phyloP scores from a whole-genome alignment of 1,140 invertebrate genomes.

The Achatina immaculata region DNA sequence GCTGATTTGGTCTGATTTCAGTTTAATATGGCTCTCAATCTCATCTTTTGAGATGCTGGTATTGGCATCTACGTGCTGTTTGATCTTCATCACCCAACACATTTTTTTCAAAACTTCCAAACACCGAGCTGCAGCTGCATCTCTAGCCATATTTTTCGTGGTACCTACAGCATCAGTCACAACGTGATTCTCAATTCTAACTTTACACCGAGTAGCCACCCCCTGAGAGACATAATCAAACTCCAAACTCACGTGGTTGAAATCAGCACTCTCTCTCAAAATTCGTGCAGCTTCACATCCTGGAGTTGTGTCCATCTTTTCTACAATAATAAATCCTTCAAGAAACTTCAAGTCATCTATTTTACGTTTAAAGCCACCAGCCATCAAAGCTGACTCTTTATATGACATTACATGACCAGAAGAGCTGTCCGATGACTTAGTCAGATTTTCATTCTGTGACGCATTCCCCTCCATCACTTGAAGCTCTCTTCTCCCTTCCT shows the following conservation, averaged over 20 bases:
- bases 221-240: slow-evolving; percentile 47
- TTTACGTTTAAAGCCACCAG: not conserved
- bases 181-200: slow-evolving; percentile 49
- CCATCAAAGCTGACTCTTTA: slow-evolving; percentile 38
- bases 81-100: slow-evolving; percentile 73
- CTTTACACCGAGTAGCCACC: slow-evolving; percentile 41
- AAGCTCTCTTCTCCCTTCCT: not conserved
- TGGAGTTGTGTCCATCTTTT: slow-evolving; percentile 28
- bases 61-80: slow-evolving; percentile 72
- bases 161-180: slow-evolving; percentile 42
- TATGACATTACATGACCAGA: no score
- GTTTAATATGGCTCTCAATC: slow-evolving; percentile 73
- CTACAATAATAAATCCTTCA: slow-evolving; percentile 48
- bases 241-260: slow-evolving; percentile 50
- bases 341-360: slow-evolving; percentile 20
- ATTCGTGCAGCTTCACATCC: slow-evolving; percentile 34
- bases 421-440: no score
- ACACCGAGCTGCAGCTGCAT: slow-evolving; percentile 46
- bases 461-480: no score
- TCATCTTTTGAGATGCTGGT: slow-evolving; percentile 53
- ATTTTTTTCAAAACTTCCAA: slow-evolving; percentile 50
- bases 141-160: slow-evolving; percentile 48
- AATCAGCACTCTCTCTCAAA: slow-evolving; percentile 50
- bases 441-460: no score
- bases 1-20: slow-evolving; percentile 58